Percentiles rank a stretch among this genome's conserved stretches.
These are phyloP conservation scores for Peromyscus polionotus DNA, from an alignment of 2,113 vertebrate species.

Conservation along the genomic window DNA sequence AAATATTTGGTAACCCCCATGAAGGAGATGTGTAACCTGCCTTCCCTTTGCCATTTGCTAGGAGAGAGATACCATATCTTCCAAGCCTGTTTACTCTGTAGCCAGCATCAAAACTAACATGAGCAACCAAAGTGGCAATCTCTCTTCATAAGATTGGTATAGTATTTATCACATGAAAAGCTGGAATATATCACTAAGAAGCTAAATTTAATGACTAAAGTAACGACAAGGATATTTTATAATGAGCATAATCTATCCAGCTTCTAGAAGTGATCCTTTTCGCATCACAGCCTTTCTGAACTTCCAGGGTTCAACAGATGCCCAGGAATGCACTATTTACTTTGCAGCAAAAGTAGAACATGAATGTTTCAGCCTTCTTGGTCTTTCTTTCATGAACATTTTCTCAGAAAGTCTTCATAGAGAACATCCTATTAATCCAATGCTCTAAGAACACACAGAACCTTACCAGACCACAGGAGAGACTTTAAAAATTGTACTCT, in stretches of 20 bases:
- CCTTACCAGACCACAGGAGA: too few species aligned
- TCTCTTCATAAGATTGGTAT: not conserved
- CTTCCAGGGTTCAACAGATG: not conserved
- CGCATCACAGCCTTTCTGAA: not conserved
- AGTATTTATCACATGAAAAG: not conserved
- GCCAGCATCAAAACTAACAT: not conserved
- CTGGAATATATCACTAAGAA: not conserved
- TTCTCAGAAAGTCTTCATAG: not conserved
- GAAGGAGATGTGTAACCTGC: accelerated
- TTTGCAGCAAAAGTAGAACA: not conserved
- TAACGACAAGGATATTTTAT: not conserved
- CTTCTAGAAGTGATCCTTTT: not conserved
- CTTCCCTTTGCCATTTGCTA: not conserved
- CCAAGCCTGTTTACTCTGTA: not conserved
- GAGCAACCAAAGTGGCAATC: not conserved
- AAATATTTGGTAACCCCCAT: not conserved
- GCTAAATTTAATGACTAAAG: not conserved
- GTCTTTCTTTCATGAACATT: not conserved
- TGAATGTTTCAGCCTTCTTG: not conserved
- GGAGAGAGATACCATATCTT: not conserved
- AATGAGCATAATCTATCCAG: not conserved
- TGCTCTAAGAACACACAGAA: not conserved
- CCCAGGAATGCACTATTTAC: not conserved
- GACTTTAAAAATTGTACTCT: not conserved
- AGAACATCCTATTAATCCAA: not conserved